These are phyloP conservation scores for Branchinecta lindahli DNA, from an alignment of 1,140 invertebrate species.

Conservation along the genomic window DNA sequence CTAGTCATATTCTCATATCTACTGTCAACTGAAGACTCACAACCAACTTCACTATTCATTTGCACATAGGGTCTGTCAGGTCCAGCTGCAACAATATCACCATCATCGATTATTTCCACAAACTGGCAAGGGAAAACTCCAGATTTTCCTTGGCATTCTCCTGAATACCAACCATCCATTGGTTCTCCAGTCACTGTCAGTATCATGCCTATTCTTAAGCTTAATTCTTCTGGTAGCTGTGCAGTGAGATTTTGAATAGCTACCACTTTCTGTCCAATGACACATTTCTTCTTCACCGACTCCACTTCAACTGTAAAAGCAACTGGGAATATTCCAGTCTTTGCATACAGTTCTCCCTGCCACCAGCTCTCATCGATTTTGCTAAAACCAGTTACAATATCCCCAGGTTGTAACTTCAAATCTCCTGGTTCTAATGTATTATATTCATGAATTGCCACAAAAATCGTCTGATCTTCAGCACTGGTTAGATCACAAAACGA, in stretches of 20 bases:
- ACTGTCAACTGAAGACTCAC: background rate
- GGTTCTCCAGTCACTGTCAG: background rate
- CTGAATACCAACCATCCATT: conserved; percentile 2
- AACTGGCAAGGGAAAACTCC: background rate
- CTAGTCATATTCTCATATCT: background rate
- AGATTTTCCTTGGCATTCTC: background rate
- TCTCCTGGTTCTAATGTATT: background rate
- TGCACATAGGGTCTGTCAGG: background rate
- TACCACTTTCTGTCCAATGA: background rate
- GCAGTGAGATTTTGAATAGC: background rate
- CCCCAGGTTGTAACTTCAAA: background rate
- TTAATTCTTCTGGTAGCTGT: background rate
- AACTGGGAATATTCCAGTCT: background rate
- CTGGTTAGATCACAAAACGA: background rate
- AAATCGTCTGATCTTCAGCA: background rate
- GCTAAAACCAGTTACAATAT: background rate
- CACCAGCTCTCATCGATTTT: background rate
- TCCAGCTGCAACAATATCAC: background rate
- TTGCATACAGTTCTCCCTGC: background rate
- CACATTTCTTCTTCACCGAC: background rate
- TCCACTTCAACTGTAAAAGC: background rate
- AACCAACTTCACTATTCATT: background rate
- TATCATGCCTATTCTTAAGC: background rate
- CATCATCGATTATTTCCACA: background rate
- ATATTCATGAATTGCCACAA: conserved; percentile 3